phyloP scores from a whole-genome alignment of 2,797 vertebrate genomes.

The Urosaurus nigricauda region DNA sequence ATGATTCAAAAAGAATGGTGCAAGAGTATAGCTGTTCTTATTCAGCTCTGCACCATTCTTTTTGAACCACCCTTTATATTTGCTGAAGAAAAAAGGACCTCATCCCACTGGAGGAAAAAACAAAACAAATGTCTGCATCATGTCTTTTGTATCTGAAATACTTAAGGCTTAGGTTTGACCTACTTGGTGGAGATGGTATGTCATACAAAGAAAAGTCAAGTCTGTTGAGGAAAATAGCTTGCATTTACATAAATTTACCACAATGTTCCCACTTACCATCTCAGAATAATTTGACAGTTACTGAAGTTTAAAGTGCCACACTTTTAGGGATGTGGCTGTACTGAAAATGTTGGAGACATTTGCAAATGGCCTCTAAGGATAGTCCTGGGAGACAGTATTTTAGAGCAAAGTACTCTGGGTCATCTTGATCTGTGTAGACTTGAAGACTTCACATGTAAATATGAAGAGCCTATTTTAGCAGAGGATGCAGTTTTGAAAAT shows the following conservation, averaged over 20 bases:
- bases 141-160: neutral
- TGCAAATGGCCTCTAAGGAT: neutral
- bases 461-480: neutral
- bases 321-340: neutral
- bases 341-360: conserved; percentile 2
- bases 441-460: neutral
- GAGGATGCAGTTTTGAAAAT: neutral
- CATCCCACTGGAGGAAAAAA: neutral
- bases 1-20: too few relatives aligned
- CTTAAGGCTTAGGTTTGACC: neutral
- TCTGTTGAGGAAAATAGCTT: fast-evolving
- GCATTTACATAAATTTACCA: conserved; percentile 14
- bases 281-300: conserved; percentile 25
- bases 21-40: too few relatives aligned
- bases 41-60: too few relatives aligned
- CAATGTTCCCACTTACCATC: neutral
- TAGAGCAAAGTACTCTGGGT: neutral
- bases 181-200: conserved; percentile 57
- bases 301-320: conserved; percentile 17
- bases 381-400: neutral
- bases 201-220: neutral
- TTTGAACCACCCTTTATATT: neutral
- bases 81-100: neutral
- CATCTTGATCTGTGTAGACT: neutral
- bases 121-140: neutral